Base-by-base conservation (phyloP, 2,797 vertebrate species). In the Prunella strophiata region DNA sequence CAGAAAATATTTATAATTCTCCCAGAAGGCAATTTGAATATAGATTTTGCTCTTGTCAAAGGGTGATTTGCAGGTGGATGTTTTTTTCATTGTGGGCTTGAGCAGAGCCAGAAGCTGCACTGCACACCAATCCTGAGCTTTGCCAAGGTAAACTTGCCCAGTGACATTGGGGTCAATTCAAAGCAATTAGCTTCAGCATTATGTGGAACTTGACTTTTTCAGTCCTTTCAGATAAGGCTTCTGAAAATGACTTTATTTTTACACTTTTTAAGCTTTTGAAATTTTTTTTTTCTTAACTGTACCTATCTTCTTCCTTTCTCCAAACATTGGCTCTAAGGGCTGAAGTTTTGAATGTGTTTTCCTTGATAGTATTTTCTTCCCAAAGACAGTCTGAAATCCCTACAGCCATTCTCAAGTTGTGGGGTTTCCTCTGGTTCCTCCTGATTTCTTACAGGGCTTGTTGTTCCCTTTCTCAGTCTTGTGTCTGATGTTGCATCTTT, bases 1-100 rank as follows among this genome's bases (percentile, higher is more conserved):
- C 11, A 32, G 45, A 63, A 88, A 59, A 40, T 57, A 29, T 82
- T 91, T 94, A 42, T 45, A 86, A 2, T 84, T 91, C 29, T 57
- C 59, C 13, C 22, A 58, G 89, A 47, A 89, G 51, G 23, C 48
- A 85, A 16, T 89, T 61, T 88, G 55, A 93, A 84, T 85, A 12
- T 32, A 78, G 16, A 32, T 78, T 92, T 94, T 92, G 83, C 30
- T 78, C 10, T 84, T 92, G 58, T 91, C 50, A 47, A 76, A 85
- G 42, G 6, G 48, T 94, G 58, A 72, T 84, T 89, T 88, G 58
- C 52, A 67, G 71, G 40, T 88, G 65, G 51, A 36, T 88, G 13
- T 32, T 70, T 91, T 91, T 94, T 94, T 65, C n/a, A 43, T 26
- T 70, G 67, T 57, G 76, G 54, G 34, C 52, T 85, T 91, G 34